Conservation (phyloP, 1,140 invertebrate genomes). For the Drosophila nasuta region DNA sequence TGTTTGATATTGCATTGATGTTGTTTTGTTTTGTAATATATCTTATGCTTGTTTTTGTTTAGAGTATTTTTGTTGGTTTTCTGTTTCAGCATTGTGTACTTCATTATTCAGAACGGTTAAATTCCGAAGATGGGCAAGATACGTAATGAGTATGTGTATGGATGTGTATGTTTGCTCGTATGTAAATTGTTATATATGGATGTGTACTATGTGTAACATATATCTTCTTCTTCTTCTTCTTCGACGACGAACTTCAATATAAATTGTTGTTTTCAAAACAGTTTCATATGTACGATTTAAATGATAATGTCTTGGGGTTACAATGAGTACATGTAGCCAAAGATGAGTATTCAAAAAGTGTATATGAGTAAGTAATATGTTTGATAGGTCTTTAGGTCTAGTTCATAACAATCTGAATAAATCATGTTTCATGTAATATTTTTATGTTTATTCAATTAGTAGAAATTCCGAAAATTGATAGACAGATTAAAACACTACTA, state of each 20-base stretch:
- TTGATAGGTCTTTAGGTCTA: constrained; percentile 16
- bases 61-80: constrained; percentile 37
- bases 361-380: constrained; percentile 18
- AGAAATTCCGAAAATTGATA: constrained; percentile 11
- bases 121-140: constrained; percentile 43
- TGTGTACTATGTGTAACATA: constrained; percentile 11
- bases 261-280: constrained; percentile 56
- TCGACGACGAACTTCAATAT: constrained; percentile 55
- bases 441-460: constrained; percentile 1
- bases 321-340: constrained; percentile 65
- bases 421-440: background rate
- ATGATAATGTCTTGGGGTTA: constrained; percentile 66
- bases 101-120: constrained; percentile 39
- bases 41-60: background rate
- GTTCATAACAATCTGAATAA: constrained; percentile 18
- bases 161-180: background rate
- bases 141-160: background rate
- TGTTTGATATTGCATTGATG: constrained; percentile 37
- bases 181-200: constrained; percentile 29
- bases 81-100: constrained; percentile 56
- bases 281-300: constrained; percentile 68
- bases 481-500: constrained; percentile 40
- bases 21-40: constrained; percentile 20
- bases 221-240: constrained; percentile 7
- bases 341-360: constrained; percentile 20